Conservation (phyloP, 2,888 invertebrate genomes). For the Eristalinus aeneus region DNA sequence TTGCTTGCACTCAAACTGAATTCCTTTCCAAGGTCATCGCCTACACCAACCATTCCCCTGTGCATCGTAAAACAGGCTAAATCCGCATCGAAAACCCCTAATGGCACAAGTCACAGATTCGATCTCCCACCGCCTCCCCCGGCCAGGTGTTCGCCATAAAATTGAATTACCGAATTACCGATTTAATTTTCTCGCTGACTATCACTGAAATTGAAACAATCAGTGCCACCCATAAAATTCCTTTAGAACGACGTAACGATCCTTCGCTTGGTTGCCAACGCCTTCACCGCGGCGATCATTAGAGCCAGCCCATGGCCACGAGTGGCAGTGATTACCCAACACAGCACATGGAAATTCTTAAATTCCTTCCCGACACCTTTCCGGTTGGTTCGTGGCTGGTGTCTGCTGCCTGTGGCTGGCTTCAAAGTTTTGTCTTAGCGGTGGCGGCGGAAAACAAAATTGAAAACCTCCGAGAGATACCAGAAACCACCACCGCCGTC, state of each 20-base stretch:
- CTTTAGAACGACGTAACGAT: background rate
- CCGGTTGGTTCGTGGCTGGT: no score
- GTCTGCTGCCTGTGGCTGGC: background rate
- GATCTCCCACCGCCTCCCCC: background rate
- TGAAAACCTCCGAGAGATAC: background rate
- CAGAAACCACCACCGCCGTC: conserved; percentile 46
- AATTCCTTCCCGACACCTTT: background rate
- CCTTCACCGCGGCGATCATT: no score
- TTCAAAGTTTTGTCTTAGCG: background rate
- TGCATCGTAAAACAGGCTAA: background rate
- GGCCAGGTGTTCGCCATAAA: background rate
- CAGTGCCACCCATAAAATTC: background rate
- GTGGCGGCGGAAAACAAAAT: background rate
- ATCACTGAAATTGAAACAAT: background rate
- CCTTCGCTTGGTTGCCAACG: background rate
- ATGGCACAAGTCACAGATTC: background rate
- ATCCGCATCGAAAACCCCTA: background rate
- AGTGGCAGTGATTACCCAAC: background rate
- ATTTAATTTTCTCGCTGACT: background rate
- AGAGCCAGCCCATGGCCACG: background rate
- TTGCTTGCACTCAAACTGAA: no score
- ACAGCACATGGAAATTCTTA: background rate
- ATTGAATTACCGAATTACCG: background rate
- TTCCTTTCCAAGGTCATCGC: background rate
- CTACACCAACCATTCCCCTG: background rate